Percentiles rank a stretch among this genome's conserved stretches.
Evolutionary conservation across 1,140 invertebrate species (phyloP).

Genomic region (Drosophila bifasciata): DNA sequence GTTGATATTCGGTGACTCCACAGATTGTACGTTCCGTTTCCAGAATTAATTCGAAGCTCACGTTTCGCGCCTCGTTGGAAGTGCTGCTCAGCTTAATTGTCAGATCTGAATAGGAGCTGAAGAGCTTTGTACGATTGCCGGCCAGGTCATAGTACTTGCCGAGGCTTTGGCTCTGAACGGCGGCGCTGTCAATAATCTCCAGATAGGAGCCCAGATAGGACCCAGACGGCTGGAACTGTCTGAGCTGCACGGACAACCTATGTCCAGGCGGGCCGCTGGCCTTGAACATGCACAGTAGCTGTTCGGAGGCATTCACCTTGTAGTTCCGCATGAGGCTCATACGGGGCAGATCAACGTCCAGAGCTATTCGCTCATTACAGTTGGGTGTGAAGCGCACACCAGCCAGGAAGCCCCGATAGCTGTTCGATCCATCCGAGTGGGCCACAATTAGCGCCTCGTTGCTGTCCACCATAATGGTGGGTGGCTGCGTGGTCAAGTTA

Average conservation of each 20-base stretch:
- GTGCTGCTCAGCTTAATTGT: conserved; percentile 87
- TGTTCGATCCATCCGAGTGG: conserved; percentile 81
- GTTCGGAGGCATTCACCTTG: conserved; percentile 63
- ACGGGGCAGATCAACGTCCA: conserved; percentile 48
- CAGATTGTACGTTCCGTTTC: conserved; percentile 85
- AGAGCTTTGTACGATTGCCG: conserved; percentile 83
- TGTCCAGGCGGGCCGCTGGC: conserved; percentile 78
- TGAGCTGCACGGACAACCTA: conserved; percentile 86
- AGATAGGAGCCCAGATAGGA: conserved; percentile 86
- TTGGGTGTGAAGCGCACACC: conserved; percentile 87
- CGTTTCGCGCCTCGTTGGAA: conserved; percentile 79
- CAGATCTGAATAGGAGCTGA: conserved; percentile 86
- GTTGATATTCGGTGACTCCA: conserved; percentile 27
- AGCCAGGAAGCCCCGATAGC: conserved; percentile 86
- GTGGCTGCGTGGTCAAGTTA: conserved; percentile 85
- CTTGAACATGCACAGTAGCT: conserved; percentile 84
- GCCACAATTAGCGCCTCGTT: conserved; percentile 87
- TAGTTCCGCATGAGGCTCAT: conserved; percentile 57
- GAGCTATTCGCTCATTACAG: conserved; percentile 72
- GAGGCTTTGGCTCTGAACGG: conserved; percentile 86
- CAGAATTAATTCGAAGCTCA: conserved; percentile 86
- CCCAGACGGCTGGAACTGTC: conserved; percentile 82
- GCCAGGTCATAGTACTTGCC: conserved; percentile 86
- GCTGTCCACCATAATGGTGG: conserved; percentile 85
- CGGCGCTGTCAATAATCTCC: conserved; percentile 89